A percentile compares a stretch with the other conserved stretches of the same genome.
Evolutionary conservation across 2,888 invertebrate species (phyloP).

Genomic region (Caenorhabditis sp.): DNA sequence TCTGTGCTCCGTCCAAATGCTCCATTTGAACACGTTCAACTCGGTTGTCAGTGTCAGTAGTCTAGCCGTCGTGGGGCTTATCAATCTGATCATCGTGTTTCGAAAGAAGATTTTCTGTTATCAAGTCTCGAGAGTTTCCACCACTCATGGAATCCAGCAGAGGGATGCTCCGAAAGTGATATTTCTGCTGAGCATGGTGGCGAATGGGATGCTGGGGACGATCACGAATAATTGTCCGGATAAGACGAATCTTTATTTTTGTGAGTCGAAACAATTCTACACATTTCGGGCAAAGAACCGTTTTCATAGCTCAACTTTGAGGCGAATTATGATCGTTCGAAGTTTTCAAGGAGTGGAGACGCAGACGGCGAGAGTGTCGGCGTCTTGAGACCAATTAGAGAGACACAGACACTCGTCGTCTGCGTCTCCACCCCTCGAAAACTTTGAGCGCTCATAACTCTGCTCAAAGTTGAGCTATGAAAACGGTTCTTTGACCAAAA

Average conservation of each 20-base stretch:
- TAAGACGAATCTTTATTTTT: no score
- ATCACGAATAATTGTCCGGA: conserved; percentile 23
- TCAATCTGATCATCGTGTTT: conserved; percentile 30
- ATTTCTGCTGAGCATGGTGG: conserved; percentile 18
- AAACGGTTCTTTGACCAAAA: no score
- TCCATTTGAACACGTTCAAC: conserved; percentile 23
- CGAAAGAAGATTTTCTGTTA: conserved; percentile 26
- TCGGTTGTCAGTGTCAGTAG: conserved; percentile 25
- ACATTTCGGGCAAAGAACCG: no score
- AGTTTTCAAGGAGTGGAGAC: neutral
- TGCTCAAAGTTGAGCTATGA: no score
- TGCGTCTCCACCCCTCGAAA: no score
- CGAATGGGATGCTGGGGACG: conserved; percentile 21
- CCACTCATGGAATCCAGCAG: conserved; percentile 33
- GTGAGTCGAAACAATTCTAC: no score
- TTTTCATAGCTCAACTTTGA: no score
- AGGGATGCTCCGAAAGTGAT: conserved; percentile 44
- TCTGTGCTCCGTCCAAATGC: no score
- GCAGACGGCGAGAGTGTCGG: no score
- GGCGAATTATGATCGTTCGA: neutral
- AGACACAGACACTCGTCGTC: no score
- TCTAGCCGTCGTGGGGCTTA: conserved; percentile 12
- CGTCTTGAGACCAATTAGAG: no score
- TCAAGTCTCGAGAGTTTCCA: neutral
- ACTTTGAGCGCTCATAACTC: neutral